phyloP scores from a whole-genome alignment of 1,140 invertebrate genomes.

The Magallana ariakensis region DNA sequence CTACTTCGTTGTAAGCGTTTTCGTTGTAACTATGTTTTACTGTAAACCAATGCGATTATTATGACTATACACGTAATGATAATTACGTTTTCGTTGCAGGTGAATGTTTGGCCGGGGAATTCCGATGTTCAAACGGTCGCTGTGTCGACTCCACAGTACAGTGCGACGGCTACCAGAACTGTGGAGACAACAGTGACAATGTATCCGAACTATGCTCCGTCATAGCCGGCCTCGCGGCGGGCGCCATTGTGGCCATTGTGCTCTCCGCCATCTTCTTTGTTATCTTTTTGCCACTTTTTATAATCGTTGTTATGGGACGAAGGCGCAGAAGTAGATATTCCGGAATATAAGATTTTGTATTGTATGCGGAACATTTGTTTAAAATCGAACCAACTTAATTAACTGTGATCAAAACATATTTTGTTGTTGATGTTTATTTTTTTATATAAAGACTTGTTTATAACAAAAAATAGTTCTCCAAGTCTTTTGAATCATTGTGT shows the following conservation, averaged over 20 bases:
- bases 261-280: neutral
- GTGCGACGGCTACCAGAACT: slow-evolving; percentile 32
- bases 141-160: neutral
- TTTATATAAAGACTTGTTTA: no score
- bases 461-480: no score
- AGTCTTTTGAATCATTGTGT: no score
- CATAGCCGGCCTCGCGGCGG: neutral
- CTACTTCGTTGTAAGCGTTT: no score
- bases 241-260: neutral
- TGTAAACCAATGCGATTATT: no score
- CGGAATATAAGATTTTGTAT: neutral
- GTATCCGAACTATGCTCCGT: neutral
- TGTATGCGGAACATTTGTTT: no score
- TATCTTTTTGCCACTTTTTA: neutral
- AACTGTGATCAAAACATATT: no score
- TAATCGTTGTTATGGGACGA: neutral
- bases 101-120: neutral
- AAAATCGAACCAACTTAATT: no score
- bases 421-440: no score
- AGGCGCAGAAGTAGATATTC: neutral
- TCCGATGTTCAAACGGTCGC: neutral
- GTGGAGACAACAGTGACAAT: slow-evolving; percentile 38
- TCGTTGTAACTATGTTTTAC: no score
- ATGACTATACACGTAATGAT: no score
- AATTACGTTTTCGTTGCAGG: neutral